Base-by-base conservation (phyloP, 2,797 vertebrate genomes). In the Aselliscus stoliczkanus region DNA sequence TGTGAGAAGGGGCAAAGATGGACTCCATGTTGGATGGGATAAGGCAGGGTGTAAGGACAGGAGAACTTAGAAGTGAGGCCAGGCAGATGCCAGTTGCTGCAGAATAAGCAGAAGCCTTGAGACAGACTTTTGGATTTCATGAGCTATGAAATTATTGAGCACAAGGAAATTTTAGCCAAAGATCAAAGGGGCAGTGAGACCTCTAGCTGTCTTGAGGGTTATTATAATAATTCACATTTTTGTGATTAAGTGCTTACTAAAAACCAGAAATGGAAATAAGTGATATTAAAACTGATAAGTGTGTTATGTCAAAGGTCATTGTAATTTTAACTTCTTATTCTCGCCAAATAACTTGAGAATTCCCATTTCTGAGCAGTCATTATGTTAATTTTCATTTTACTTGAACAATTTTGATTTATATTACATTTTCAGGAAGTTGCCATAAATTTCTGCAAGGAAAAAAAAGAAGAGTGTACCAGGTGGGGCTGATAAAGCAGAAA, bases 311-410 rank as follows among this genome's bases (percentile, higher is more conserved):
- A 95, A 94, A 88, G 83, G 94, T 70, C 67, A 81, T 21, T 84
- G 29, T 56, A 84, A 88, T 88, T 95, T 70, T 89, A 95, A 58
- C 56, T 87, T 93, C 37, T 91, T 42, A 60, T 76, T 83, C 72
- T 87, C 94, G 81, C 56, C 84, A 77, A 11, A 80, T 83, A 81
- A 62, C 88, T 88, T 73, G 42, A 76, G 80, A 93, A 31, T 95
- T 92, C 83, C 89, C 47, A 67, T 92, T 94, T 95, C 86, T 77
- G 54, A 87, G 54, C 42, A 93, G n/a, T 67, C 76, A 77, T 85
- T 37, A 92, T 88, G 29, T n/a, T 94, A 83, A 93, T 94, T 96
- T 93, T 90, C 56, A 93, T 92, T 94, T 94, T 44, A 64, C 21
- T 67, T 10, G 50, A 88, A 81, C 20, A 84, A 47, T 87, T 96